Evolutionary conservation across 2,888 invertebrate species (phyloP), one percentile per base, ranked within the genome.

Genomic region (Parochlus steinenii): DNA sequence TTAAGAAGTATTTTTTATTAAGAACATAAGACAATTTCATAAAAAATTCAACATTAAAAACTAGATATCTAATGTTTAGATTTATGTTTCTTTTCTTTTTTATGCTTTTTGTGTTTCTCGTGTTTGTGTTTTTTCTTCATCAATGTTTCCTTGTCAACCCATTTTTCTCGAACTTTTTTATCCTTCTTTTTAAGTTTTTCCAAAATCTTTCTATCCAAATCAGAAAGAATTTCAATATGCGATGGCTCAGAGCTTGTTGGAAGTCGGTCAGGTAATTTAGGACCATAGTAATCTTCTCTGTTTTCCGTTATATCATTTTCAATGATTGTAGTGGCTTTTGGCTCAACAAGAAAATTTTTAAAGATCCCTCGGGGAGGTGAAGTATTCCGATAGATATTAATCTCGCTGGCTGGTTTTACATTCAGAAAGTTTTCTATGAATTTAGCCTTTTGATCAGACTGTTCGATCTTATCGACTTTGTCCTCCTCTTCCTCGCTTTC

Each of bases 311-410:
- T 34, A 23, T 19, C 24, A 10, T 28, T 31, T 11, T 24, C 18
- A 7, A 12, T 24, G 12, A 10, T 22, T 2, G 10, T 5, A 7
- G 24, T 10, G 17, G 20, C 5, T 24, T 27, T 19, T 14, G 10
- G 8, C 3, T 29, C 8, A 10, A 22, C 19, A 11, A 31, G 16
- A 15, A 37, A 31, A 8, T 72, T 71, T 0, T 72, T 71, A 44
- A 79, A 79, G 33, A 78, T 74, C 1, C 79, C 79, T 41, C 74
- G 60, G 0, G 78, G 74, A 0, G 78, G 78, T 1, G 77, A 76
- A 6, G 62, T 63, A 42, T 77, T 78, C 29, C 75, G 62, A 42
- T 70, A 61, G 1, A 63, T 42, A 50, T 75, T 76, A 16, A 61
- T 55, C 2, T 67, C 66, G 1, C 53, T 55, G 0, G 61, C 53